Evolutionary conservation across 2,113 vertebrate species (phyloP).

Genomic region (Gambusia affinis): DNA sequence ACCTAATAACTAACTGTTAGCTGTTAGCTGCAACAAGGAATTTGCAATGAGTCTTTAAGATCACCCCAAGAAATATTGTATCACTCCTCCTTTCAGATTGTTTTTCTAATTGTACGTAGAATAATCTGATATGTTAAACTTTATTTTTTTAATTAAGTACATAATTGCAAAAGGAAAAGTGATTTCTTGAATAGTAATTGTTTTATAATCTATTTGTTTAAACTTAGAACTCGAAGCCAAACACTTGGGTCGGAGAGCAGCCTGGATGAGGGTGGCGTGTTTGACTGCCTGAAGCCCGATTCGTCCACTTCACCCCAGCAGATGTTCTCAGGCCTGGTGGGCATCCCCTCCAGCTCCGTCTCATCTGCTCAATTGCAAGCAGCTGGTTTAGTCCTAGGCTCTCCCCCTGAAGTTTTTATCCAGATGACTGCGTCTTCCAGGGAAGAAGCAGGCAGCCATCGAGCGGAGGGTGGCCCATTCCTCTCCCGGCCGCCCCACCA

Average conservation of each 20-base stretch:
- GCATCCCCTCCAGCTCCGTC: conserved; percentile 83
- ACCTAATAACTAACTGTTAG: no score
- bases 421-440: conserved; percentile 88
- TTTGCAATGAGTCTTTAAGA: no score
- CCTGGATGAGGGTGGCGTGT: conserved; percentile 90
- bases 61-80: no score
- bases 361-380: conserved; percentile 87
- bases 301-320: conserved; percentile 84
- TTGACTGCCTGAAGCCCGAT: conserved; percentile 93
- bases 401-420: conserved; percentile 90
- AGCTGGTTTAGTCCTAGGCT: conserved; percentile 89
- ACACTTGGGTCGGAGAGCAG: conserved; percentile 90
- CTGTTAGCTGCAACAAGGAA: no score
- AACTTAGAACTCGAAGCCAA: conserved; percentile 88
- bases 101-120: no score
- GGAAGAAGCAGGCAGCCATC: conserved; percentile 85
- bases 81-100: no score
- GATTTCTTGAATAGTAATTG: neutral
- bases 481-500: conserved; percentile 85
- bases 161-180: neutral
- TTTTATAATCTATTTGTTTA: neutral
- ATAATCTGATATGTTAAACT: no score
- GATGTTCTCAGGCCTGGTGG: conserved; percentile 89
- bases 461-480: conserved; percentile 81
- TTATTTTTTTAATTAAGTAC: no score